Conservation (phyloP, 2,888 invertebrate species). For the Syritta pipiens region DNA sequence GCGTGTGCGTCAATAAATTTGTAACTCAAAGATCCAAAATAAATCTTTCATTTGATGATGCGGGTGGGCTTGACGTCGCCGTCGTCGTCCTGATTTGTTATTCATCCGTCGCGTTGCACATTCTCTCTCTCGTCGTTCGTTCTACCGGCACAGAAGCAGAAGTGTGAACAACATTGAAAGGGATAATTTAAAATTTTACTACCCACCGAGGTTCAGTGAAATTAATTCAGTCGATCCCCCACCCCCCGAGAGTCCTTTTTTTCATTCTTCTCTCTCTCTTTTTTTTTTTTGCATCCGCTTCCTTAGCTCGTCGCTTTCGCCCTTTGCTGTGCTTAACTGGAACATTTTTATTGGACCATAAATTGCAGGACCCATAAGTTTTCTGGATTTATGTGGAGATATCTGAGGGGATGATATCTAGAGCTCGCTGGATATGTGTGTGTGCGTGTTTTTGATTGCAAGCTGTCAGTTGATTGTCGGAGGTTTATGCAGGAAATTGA, state of each 20-base stretch:
- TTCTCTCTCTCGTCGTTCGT: not conserved
- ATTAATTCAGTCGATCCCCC: conserved; percentile 41
- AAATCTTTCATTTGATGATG: conserved; percentile 34
- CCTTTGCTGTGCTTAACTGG: conserved; percentile 49
- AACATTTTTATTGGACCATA: conserved; percentile 60
- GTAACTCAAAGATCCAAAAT: conserved; percentile 40
- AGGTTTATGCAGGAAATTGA: conserved; percentile 52
- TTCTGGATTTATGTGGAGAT: conserved; percentile 45
- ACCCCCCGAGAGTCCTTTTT: conserved; percentile 9
- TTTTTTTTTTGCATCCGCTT: too few species aligned
- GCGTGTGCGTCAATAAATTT: conserved; percentile 45
- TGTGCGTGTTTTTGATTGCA: conserved; percentile 57
- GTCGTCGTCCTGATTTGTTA: not conserved
- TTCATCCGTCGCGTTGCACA: too few species aligned
- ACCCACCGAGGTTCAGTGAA: conserved; percentile 35
- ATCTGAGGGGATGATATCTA: conserved; percentile 28
- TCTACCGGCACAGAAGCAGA: not conserved
- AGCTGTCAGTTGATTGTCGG: conserved; percentile 56
- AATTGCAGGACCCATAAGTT: conserved; percentile 57
- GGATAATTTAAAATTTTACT: conserved; percentile 56
- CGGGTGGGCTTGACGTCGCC: too few species aligned
- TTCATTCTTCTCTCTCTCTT: not conserved
- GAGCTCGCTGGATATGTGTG: not conserved
- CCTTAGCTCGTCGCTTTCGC: too few species aligned
- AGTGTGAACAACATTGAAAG: conserved; percentile 43